Evolutionary conservation across 2,888 invertebrate species (phyloP).

Genomic region (Agrochola lychnidis): DNA sequence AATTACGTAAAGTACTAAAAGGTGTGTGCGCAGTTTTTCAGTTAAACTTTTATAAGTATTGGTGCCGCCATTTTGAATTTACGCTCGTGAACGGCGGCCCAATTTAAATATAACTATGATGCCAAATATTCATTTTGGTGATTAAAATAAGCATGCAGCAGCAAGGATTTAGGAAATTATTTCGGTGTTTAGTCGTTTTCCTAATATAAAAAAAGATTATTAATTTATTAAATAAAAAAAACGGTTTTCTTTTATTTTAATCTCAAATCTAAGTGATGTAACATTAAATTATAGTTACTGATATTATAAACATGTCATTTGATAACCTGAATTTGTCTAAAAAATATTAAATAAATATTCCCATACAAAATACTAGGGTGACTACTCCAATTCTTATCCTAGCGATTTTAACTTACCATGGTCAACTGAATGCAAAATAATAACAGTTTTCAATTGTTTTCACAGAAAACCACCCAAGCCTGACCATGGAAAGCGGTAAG

Average conservation of each 20-base stretch:
- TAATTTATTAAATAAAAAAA: background rate
- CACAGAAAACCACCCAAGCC: slow-evolving; percentile 57
- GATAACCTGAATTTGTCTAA: background rate
- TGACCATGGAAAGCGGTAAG: slow-evolving; percentile 66
- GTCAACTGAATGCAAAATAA: background rate
- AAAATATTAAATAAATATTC: background rate
- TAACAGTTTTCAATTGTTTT: slow-evolving; percentile 55
- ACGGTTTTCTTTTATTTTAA: background rate
- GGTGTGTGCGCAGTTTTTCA: slow-evolving; percentile 45
- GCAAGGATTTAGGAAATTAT: background rate
- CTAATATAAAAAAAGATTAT: too few relatives aligned
- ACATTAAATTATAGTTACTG: background rate
- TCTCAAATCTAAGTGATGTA: background rate
- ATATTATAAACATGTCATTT: background rate
- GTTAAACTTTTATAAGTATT: background rate
- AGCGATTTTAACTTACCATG: background rate
- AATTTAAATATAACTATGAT: slow-evolving; percentile 4
- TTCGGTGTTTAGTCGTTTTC: background rate
- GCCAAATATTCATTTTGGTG: background rate
- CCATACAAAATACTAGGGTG: background rate
- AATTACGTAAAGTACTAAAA: slow-evolving; percentile 7
- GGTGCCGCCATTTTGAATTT: slow-evolving; percentile 48
- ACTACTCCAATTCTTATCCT: slow-evolving; percentile 4
- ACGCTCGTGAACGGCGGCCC: background rate
- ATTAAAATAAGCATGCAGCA: slow-evolving; percentile 1